Conservation (phyloP, 2,888 invertebrate genomes). For the Agrilus cyanescens region DNA sequence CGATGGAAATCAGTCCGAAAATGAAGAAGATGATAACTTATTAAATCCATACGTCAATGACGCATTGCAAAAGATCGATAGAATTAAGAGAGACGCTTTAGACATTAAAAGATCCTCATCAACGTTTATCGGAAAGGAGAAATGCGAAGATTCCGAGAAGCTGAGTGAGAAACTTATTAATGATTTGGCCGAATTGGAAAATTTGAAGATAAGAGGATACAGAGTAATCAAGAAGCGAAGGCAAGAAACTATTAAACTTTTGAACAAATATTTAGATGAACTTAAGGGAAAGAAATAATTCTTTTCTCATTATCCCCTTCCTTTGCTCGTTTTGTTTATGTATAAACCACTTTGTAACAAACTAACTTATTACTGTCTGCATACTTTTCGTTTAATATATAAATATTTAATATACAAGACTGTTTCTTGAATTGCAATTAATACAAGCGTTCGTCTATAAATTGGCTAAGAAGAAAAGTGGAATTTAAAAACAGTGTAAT, state of each 20-base stretch:
- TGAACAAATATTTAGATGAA: constrained; percentile 3
- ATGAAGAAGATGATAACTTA: neutral
- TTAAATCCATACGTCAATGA: constrained; percentile 3
- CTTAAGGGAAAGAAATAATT: neutral
- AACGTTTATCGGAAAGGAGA: constrained; percentile 1
- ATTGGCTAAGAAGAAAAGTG: too few species aligned
- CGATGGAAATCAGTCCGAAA: neutral
- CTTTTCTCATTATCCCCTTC: too few species aligned
- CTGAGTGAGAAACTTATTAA: constrained; percentile 1
- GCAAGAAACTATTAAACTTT: neutral
- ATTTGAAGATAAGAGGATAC: constrained; percentile 2
- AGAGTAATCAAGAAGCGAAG: constrained; percentile 1
- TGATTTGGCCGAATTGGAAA: constrained; percentile 2
- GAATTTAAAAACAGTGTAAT: too few species aligned
- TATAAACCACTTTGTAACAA: too few species aligned
- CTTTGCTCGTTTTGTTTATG: too few species aligned
- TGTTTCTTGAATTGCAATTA: too few species aligned
- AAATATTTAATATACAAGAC: too few species aligned
- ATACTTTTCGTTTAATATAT: too few species aligned
- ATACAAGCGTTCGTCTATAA: too few species aligned
- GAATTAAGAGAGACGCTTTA: neutral
- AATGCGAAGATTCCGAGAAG: neutral
- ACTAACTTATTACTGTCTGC: too few species aligned
- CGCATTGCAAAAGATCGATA: constrained; percentile 1
- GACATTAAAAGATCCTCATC: constrained; percentile 1